Evolutionary conservation across 2,888 invertebrate species (phyloP).

Genomic region (Octonoba sinensis): DNA sequence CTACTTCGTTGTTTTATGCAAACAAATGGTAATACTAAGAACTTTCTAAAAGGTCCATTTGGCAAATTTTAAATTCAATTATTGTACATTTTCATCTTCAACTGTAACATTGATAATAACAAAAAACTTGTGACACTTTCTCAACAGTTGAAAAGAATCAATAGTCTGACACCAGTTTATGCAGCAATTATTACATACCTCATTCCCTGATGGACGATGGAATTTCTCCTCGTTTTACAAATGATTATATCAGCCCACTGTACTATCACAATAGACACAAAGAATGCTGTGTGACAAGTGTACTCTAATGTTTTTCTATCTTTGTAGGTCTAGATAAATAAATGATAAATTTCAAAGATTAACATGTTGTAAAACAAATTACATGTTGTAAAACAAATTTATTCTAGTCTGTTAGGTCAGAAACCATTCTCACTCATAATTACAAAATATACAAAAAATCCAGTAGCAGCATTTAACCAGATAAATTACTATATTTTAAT

Average conservation of each 20-base stretch:
- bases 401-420: conserved; percentile 73
- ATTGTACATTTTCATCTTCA: too few relatives aligned
- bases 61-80: too few relatives aligned
- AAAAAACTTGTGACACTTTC: too few relatives aligned
- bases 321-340: conserved; percentile 70
- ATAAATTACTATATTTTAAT: too few relatives aligned
- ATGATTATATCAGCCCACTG: conserved; percentile 73
- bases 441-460: conserved; percentile 92
- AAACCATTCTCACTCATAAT: conserved; percentile 90
- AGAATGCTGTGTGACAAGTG: conserved; percentile 73
- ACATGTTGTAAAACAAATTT: not conserved
- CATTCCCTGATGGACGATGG: conserved; percentile 73
- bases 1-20: too few relatives aligned
- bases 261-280: conserved; percentile 72
- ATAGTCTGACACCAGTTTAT: too few relatives aligned
- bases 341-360: not conserved
- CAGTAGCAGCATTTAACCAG: conserved; percentile 79
- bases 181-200: conserved; percentile 68
- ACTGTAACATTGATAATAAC: not conserved
- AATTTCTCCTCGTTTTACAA: conserved; percentile 72
- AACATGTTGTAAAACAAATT: not conserved
- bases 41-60: too few relatives aligned
- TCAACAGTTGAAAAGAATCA: too few relatives aligned
- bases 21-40: too few relatives aligned
- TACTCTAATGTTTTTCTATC: conserved; percentile 72